Evolutionary conservation across 2,888 invertebrate species (phyloP), one percentile per base, ranked within the genome.

Genomic region (Cerastis rubricosa): DNA sequence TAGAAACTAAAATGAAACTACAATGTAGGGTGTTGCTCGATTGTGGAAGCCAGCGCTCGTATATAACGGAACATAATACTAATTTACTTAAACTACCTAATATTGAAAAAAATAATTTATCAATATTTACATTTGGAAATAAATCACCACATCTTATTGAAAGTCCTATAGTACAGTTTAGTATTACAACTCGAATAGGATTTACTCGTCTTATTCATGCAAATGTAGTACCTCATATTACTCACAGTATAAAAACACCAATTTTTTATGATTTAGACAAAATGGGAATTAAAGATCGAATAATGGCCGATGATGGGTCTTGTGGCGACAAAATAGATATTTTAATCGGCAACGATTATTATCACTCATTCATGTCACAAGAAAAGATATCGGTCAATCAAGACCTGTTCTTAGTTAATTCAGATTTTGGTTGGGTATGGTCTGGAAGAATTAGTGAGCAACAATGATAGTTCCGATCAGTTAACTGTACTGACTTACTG

Each of bases 221-320:
- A 66, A 66, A 66, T 47, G 47, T 67, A 67, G 66, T 67, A 54
- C 68, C 54, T 51, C 68, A 51, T 51, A 51, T 51, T 51, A 68
- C 68, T 40, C 54, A 68, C 2, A 68, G 40, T 40, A 54, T 68
- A 54, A 68, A 51, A n/a, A 4, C 35, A 51, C 68, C 67, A n/a
- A 51, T 12, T 22, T n/a, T 51, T 51, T 35, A 49, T 51, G 14
- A 68, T 51, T 25, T 43, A 25, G 19, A 43, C 22, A 54, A 69
- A 54, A n/a, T n/a, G 2, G n/a, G 25, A 69, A 69, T 43, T 57
- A 25, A 57, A 57, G 54, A 57, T 69, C 54, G 40, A 19, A 57
- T 43, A 43, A 19, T 57, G 43, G 69, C 69, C 35, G 69, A 69
- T 43, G 54, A 69, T 69, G 54, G 54, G 3, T 69, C 69, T n/a